Percentiles rank a stretch among this genome's conserved stretches.
Conservation (phyloP, 2,888 invertebrate species). For the Abrostola triplasia region DNA sequence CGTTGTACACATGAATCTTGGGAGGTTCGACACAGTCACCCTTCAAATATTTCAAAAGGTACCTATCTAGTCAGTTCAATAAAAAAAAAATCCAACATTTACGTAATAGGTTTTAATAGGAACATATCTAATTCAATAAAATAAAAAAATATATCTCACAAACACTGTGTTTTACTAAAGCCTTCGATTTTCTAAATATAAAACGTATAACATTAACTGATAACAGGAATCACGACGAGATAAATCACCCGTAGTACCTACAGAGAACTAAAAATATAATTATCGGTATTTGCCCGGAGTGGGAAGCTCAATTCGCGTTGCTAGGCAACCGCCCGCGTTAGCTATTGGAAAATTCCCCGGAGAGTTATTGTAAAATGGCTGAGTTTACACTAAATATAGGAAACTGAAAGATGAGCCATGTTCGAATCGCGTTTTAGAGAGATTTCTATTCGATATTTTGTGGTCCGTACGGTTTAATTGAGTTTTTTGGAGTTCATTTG, state of each 20-base stretch:
- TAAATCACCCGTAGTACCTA: neutral
- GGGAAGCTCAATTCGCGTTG: conserved; percentile 36
- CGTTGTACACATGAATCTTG: too few species aligned
- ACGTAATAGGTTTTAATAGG: too few species aligned
- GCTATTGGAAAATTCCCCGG: conserved; percentile 42
- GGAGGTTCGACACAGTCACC: too few species aligned
- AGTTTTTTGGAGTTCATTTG: conserved; percentile 9
- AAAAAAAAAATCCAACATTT: too few species aligned
- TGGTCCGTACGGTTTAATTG: conserved; percentile 1
- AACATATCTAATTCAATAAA: too few species aligned
- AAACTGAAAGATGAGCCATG: conserved; percentile 9
- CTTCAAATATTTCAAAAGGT: too few species aligned
- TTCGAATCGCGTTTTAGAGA: conserved; percentile 26
- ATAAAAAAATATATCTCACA: too few species aligned
- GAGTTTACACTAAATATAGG: conserved; percentile 23
- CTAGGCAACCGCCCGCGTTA: conserved; percentile 38
- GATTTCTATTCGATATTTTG: conserved; percentile 27
- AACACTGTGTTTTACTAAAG: too few species aligned
- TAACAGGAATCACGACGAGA: too few species aligned
- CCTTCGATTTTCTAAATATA: too few species aligned
- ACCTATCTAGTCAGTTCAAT: too few species aligned
- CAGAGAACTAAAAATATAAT: conserved; percentile 35
- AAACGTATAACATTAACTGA: too few species aligned
- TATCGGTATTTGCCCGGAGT: conserved; percentile 21
- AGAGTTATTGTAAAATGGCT: conserved; percentile 32